Conservation (phyloP, 2,113 vertebrate genomes). For the Colaptes auratus region DNA sequence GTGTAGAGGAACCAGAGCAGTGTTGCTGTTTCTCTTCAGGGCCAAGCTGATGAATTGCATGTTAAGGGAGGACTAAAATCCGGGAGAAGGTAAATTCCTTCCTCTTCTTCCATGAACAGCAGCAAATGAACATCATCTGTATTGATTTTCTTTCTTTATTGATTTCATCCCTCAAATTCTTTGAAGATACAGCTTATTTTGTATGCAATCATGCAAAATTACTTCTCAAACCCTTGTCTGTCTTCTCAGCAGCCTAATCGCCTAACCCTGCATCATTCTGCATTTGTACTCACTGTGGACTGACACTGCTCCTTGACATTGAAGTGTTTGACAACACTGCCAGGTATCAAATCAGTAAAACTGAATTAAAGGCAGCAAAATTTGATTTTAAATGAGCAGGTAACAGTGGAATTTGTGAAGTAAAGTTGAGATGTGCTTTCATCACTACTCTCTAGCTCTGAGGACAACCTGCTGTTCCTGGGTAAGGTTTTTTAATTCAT, state of each 20-base stretch:
- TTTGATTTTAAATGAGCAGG: neutral
- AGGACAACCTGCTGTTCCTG: neutral
- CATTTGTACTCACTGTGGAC: neutral
- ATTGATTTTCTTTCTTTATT: neutral
- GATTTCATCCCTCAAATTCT: neutral
- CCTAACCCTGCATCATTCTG: neutral
- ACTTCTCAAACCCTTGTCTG: too few relatives aligned
- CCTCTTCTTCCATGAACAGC: neutral
- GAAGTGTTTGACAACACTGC: neutral
- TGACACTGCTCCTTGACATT: neutral
- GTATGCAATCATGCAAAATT: neutral
- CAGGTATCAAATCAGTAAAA: neutral
- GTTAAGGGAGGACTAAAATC: neutral
- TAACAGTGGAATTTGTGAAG: neutral
- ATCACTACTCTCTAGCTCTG: neutral
- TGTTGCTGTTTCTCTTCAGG: neutral
- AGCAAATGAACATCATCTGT: neutral
- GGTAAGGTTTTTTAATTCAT: neutral
- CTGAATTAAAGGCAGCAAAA: neutral
- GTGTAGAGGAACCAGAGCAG: neutral
- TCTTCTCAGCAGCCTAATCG: neutral
- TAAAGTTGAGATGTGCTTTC: neutral
- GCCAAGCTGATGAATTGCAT: neutral
- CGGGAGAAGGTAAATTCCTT: neutral
- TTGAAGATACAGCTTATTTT: neutral